Conservation (phyloP, 1,140 invertebrate genomes). For the Neuroterus valhalla region DNA sequence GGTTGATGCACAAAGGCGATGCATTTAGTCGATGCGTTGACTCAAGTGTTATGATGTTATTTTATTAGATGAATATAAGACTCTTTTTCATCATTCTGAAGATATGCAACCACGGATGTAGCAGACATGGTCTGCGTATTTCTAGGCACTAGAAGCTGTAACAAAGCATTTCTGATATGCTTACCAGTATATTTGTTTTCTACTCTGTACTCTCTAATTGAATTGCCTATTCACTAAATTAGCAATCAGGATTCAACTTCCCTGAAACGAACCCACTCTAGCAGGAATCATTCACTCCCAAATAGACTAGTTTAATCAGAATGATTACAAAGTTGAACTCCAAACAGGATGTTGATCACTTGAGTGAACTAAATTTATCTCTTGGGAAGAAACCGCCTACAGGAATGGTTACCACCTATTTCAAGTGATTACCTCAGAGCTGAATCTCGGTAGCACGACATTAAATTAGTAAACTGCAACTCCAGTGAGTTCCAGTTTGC, state of each 20-base stretch:
- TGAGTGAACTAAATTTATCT: slow-evolving; percentile 26
- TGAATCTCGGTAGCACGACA: not conserved
- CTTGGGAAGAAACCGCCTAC: not conserved
- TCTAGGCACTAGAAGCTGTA: too few relatives aligned
- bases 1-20: too few relatives aligned
- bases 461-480: slow-evolving; percentile 29
- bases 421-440: slow-evolving; percentile 6
- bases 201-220: too few relatives aligned
- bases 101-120: too few relatives aligned
- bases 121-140: too few relatives aligned
- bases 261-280: not conserved
- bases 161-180: too few relatives aligned
- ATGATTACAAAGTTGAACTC: slow-evolving; percentile 4
- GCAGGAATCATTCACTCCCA: not conserved
- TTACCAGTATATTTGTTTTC: too few relatives aligned
- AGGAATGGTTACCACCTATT: slow-evolving; percentile 18
- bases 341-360: slow-evolving; percentile 18
- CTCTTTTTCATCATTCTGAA: too few relatives aligned
- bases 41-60: too few relatives aligned
- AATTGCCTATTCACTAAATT: too few relatives aligned
- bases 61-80: too few relatives aligned
- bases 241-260: not conserved
- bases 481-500: not conserved
- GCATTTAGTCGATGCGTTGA: too few relatives aligned
- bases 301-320: not conserved